Conservation (phyloP, 2,113 vertebrate species). For the Isurus oxyrinchus region DNA sequence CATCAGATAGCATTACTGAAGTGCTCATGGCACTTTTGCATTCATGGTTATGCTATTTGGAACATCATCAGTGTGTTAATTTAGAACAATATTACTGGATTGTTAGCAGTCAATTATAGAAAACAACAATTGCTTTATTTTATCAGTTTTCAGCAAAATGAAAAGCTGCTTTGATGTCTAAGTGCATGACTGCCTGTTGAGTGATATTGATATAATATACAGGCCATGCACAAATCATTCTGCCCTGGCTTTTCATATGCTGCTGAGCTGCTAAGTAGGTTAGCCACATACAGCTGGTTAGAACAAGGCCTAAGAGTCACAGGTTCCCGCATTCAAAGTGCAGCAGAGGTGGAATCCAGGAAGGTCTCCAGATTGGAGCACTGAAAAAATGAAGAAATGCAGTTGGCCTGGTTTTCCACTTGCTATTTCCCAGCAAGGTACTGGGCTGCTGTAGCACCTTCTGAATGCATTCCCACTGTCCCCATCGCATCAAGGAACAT, state of each 20-base stretch:
- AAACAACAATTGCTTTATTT: background rate
- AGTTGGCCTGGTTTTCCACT: background rate
- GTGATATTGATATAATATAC: background rate
- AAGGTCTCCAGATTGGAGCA: background rate
- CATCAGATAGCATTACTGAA: background rate
- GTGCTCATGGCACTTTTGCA: background rate
- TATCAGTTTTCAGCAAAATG: background rate
- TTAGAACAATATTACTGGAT: background rate
- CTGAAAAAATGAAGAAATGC: background rate
- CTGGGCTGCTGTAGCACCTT: too few species aligned
- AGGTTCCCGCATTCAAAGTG: background rate
- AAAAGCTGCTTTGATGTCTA: background rate
- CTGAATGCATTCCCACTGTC: too few species aligned
- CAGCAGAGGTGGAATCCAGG: too few species aligned
- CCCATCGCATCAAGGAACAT: too few species aligned
- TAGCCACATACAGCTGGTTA: background rate
- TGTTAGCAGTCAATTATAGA: background rate
- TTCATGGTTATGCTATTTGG: background rate
- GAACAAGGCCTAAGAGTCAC: background rate
- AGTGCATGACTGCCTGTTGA: background rate
- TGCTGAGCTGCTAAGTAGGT: background rate
- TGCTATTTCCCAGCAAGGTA: background rate
- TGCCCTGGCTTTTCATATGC: background rate
- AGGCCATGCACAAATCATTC: background rate
- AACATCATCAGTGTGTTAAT: background rate